Evolutionary conservation across 2,888 invertebrate genomes (phyloP), one percentile per base, ranked within the genome.

Genomic region (Boloria selene): DNA sequence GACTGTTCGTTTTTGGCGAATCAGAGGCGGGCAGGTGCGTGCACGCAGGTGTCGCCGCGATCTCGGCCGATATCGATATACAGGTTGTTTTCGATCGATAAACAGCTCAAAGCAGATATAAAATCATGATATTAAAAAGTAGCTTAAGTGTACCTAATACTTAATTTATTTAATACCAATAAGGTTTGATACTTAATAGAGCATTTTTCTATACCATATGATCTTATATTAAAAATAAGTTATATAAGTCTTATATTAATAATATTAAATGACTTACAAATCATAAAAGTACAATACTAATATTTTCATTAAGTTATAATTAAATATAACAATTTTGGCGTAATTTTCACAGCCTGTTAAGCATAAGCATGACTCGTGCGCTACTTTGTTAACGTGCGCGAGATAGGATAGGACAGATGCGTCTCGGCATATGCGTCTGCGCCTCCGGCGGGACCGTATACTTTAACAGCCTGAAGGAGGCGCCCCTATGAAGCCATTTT

Each of bases 1-100:
- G 79, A 77, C 77, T 85, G 84, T 79, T 87, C 84, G 83, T 87
- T 89, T 88, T 90, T 88, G 88, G 90, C 88, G 90, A 90, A 90
- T 90, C 90, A 90, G 84, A 84, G 87, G 80, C 82, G 75, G 70
- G 86, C 88, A 88, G 88, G 89, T 89, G 86, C 77, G 75, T 68
- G 47, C 49, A 80, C 79, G 88, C 90, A 88, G 89, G 90, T 88
- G 89, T 80, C 80, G 73, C 81, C 81, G 83, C 80, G 85, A 87
- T 87, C 88, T 84, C 87, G 74, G 84, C 78, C 82, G 85, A 86
- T 86, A 84, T 83, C 79, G 73, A 76, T 79, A 79, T 82, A 87
- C 84, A 87, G 84, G 79, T 64, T 78, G 87, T 61, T 73, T 59
- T 62, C 69, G 71, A 75, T 74, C 68, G 70, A 70, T 70, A 70